phyloP scores from a whole-genome alignment of 1,140 invertebrate species.

The Caenorhabditis remanei region DNA sequence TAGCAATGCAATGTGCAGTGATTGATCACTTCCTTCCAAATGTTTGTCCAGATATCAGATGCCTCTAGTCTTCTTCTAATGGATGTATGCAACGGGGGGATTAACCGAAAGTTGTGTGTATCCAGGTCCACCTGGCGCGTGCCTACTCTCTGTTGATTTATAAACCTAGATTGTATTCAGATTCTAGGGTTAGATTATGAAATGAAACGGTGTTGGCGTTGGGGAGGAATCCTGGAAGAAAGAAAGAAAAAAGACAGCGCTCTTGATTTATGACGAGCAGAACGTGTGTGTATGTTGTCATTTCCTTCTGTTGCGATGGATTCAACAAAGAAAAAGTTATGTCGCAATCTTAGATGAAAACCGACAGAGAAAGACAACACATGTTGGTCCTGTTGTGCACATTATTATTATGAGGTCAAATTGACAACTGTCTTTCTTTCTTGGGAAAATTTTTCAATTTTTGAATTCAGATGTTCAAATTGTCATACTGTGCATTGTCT shows the following conservation, averaged over 20 bases:
- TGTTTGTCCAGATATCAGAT: neutral
- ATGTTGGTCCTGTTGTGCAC: neutral
- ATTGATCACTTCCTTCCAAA: constrained; percentile 7
- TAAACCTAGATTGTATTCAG: neutral
- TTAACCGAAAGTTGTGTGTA: constrained; percentile 35
- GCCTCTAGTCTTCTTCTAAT: neutral
- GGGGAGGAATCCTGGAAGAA: neutral
- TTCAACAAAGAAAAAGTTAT: constrained; percentile 38
- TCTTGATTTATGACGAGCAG: constrained; percentile 47
- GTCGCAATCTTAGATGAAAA: neutral
- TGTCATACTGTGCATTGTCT: neutral
- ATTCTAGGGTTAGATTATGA: constrained; percentile 41
- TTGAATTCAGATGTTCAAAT: constrained; percentile 12
- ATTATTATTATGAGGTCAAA: constrained; percentile 2
- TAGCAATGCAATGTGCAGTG: constrained; percentile 33
- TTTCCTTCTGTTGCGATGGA: neutral
- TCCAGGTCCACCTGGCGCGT: constrained; percentile 28
- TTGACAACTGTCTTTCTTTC: neutral
- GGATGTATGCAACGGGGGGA: neutral
- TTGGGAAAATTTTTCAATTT: neutral
- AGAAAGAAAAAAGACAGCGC: constrained; percentile 8
- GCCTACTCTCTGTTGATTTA: constrained; percentile 20
- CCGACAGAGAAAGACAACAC: neutral
- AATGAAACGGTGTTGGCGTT: neutral
- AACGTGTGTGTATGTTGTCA: neutral